Evolutionary conservation across 2,113 vertebrate species (phyloP).

Genomic region (Anarhynchus alexandrinus): DNA sequence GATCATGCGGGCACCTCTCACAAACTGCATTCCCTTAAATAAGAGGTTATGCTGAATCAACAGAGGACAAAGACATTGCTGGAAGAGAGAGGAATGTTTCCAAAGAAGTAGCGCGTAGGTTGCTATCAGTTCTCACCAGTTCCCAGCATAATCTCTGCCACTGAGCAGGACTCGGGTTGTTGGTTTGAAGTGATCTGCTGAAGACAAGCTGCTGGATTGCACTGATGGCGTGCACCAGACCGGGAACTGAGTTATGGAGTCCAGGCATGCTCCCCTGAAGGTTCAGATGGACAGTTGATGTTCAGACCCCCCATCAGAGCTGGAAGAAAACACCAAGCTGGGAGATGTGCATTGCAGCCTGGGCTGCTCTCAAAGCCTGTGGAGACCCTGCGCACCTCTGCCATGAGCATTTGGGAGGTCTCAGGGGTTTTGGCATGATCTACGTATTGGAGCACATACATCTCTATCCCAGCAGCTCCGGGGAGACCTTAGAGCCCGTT

Average conservation of each 20-base stretch:
- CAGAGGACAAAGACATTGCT: neutral
- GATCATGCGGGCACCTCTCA: neutral
- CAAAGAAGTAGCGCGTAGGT: neutral
- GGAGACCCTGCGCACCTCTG: neutral
- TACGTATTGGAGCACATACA: neutral
- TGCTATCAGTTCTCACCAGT: neutral
- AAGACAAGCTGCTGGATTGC: neutral
- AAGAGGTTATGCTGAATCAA: neutral
- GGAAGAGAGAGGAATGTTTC: neutral
- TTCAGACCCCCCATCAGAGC: neutral
- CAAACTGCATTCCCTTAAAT: neutral
- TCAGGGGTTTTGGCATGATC: neutral
- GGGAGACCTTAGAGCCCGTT: neutral
- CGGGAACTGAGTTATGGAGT: neutral
- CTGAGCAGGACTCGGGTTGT: accelerated
- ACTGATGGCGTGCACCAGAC: neutral
- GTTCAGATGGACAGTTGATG: neutral
- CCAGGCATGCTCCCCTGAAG: neutral
- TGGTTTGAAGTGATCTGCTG: neutral
- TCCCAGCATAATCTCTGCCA: neutral
- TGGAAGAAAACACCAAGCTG: accelerated
- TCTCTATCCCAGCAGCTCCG: neutral
- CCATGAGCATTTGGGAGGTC: neutral
- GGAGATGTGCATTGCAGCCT: neutral
- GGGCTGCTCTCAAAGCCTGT: neutral